Base-by-base conservation (phyloP, 2,888 invertebrate genomes). In the Horisme vitalbata region DNA sequence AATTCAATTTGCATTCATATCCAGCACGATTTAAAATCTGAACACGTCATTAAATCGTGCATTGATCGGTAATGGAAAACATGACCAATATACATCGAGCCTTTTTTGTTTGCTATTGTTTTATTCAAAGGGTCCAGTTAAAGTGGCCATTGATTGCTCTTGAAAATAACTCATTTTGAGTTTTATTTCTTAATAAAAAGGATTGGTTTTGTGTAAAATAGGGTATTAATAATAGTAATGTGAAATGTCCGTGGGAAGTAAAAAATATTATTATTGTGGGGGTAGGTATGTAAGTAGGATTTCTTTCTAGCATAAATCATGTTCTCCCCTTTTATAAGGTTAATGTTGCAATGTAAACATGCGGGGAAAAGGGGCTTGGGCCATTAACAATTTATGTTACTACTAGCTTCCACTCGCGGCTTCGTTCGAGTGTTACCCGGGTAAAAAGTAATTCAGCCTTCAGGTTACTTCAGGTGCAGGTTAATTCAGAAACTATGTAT, bases 221-320 rank as follows among this genome's bases (percentile, higher is more conserved):
- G 13, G 1, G 10, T 31, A n/a, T n/a, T 18, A 21, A 20, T 34
- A 34, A 11, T 10, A 21, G 9, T 21, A n/a, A n/a, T n/a, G n/a
- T 21, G 23, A 27, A 18, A 33, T 12, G 35, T 36, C 44, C 36
- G 36, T 44, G 44, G 44, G 44, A 45, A 45, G 37, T 32, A 15
- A 37, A 26, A 35, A 37, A n/a, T n/a, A n/a, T n/a, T n/a, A n/a
- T n/a, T n/a, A n/a, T n/a, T n/a, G n/a, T n/a, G n/a, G n/a, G n/a
- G n/a, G n/a, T n/a, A n/a, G n/a, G n/a, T n/a, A n/a, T n/a, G n/a
- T n/a, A n/a, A n/a, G n/a, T n/a, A n/a, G n/a, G n/a, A n/a, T 32
- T 20, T 32, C 37, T 37, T 13, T 12, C 26, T 32, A 14, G 26
- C 32, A 37, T 45, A 37, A 44, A 44, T 31, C 44, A 44, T 44